These are phyloP conservation scores for Gracilinanus agilis DNA, from an alignment of 2,113 vertebrate species.

Conservation along the genomic window DNA sequence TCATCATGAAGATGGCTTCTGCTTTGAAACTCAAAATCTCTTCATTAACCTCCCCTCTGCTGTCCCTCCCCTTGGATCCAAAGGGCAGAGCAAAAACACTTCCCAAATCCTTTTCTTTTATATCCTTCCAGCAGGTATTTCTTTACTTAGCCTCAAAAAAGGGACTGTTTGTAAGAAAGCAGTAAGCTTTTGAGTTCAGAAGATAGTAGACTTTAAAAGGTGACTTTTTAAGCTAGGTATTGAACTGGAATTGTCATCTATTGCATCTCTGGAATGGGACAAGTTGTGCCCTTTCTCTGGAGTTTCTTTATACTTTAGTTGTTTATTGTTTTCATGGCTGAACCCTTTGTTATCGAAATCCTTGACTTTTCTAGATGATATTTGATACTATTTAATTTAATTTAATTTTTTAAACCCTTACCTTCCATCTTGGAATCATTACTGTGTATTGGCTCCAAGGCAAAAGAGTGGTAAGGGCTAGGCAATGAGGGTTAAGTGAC, in stretches of 20 bases:
- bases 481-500: too few species aligned
- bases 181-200: not conserved
- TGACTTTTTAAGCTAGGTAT: slow-evolving; percentile 1
- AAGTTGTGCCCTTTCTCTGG: not conserved
- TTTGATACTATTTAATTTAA: not conserved
- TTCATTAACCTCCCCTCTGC: not conserved
- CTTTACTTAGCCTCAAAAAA: slow-evolving; percentile 3
- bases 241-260: not conserved
- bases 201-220: not conserved
- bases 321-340: slow-evolving; percentile 2
- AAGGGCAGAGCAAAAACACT: not conserved
- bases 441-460: too few species aligned
- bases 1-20: not conserved
- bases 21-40: not conserved
- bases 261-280: not conserved
- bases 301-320: not conserved
- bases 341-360: not conserved
- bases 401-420: too few species aligned
- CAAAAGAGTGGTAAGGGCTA: too few species aligned
- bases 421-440: too few species aligned
- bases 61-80: not conserved
- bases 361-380: not conserved
- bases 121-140: not conserved
- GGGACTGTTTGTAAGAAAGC: not conserved
- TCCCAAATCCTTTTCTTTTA: not conserved